These are phyloP conservation scores for Syngnathus scovelli DNA, from an alignment of 2,113 vertebrate genomes.

Conservation along the genomic window DNA sequence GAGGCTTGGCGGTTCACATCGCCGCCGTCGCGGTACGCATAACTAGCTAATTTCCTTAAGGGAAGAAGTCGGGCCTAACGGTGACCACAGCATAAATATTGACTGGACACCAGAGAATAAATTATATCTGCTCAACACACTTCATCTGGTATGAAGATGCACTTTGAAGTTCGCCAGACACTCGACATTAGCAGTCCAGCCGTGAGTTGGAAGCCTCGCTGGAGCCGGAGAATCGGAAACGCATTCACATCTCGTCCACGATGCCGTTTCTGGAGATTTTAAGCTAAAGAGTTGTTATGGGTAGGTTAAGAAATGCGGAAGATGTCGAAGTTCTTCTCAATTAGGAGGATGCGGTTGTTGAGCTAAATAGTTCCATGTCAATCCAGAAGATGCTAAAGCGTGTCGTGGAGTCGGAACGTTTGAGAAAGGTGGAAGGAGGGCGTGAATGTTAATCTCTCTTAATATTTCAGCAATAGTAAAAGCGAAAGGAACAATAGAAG, in stretches of 20 bases:
- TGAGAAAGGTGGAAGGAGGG: too few species aligned
- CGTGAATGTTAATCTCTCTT: too few species aligned
- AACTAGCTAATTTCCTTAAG: conserved; percentile 63
- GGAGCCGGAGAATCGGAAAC: background rate
- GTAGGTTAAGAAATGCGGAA: too few species aligned
- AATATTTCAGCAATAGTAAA: too few species aligned
- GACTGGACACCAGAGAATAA: conserved; percentile 38
- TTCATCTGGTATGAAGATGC: conserved; percentile 26
- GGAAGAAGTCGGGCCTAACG: conserved; percentile 67
- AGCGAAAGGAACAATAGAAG: too few species aligned
- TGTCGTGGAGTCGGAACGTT: too few species aligned
- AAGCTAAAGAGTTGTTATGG: too few species aligned
- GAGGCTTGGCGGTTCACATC: conserved; percentile 60
- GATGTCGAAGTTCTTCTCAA: too few species aligned
- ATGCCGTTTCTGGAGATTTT: too few species aligned
- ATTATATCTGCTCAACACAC: conserved; percentile 30
- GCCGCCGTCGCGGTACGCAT: conserved; percentile 21
- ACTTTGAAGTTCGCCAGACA: conserved; percentile 9
- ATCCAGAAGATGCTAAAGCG: too few species aligned
- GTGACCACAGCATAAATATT: conserved; percentile 65
- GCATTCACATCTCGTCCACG: background rate
- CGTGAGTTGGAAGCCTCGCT: background rate
- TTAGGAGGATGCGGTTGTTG: too few species aligned
- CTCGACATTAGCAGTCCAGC: background rate
- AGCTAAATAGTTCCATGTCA: too few species aligned